Conservation (phyloP, 2,888 invertebrate genomes). For the Ariolimax columbianus region DNA sequence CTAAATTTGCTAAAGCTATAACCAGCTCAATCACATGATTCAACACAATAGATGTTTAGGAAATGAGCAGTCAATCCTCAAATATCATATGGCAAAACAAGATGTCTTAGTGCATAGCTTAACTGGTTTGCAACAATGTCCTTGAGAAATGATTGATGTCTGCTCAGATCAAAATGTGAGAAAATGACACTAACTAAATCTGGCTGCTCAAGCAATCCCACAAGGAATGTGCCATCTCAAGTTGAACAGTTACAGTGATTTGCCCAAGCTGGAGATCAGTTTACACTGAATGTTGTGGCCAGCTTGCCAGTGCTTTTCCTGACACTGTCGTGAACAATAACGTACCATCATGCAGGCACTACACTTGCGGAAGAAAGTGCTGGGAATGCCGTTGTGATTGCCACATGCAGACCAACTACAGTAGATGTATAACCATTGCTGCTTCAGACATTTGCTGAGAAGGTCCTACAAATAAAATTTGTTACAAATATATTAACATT, state of each 20-base stretch:
- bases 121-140: too few species aligned
- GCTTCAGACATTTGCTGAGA: conserved; percentile 30
- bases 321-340: conserved; percentile 62
- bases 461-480: conserved; percentile 34
- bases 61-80: too few species aligned
- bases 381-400: conserved; percentile 31
- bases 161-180: not conserved
- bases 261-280: conserved; percentile 81
- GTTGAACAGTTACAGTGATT: conserved; percentile 82
- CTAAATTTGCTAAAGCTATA: too few species aligned
- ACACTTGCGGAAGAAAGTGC: conserved; percentile 58
- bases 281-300: conserved; percentile 60
- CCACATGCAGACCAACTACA: conserved; percentile 46
- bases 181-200: not conserved
- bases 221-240: not conserved
- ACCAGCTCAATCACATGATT: too few species aligned
- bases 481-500: not conserved
- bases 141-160: not conserved
- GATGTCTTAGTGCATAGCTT: too few species aligned
- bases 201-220: not conserved
- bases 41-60: too few species aligned
- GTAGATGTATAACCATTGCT: conserved; percentile 43
- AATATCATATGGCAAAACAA: too few species aligned
- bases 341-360: conserved; percentile 60
- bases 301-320: conserved; percentile 63